phyloP scores from a whole-genome alignment of 1,140 invertebrate species.

The Andrena cerasifolii region DNA sequence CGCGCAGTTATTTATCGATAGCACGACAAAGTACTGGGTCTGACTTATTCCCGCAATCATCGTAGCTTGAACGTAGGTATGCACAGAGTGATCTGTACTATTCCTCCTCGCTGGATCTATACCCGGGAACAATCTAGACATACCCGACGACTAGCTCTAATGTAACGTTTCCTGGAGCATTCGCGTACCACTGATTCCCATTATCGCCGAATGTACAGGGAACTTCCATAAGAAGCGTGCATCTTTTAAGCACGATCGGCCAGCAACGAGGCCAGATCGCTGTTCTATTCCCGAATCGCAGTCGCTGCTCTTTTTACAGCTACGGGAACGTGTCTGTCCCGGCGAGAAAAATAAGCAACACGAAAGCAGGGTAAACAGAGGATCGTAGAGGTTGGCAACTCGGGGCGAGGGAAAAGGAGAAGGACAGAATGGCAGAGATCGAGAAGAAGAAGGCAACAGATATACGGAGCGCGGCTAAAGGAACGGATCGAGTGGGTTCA shows the following conservation, averaged over 20 bases:
- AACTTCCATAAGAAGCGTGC: constrained; percentile 29
- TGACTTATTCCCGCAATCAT: background rate
- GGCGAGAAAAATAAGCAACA: constrained; percentile 44
- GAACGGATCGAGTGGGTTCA: constrained; percentile 69
- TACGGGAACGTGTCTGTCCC: constrained; percentile 23
- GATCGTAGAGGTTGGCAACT: background rate
- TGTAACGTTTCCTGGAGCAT: background rate
- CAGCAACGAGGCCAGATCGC: background rate
- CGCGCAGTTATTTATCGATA: constrained; percentile 4
- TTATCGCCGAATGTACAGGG: constrained; percentile 27
- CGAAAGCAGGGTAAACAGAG: constrained; percentile 27
- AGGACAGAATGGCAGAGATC: background rate
- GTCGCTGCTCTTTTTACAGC: constrained; percentile 5
- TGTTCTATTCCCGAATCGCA: constrained; percentile 42
- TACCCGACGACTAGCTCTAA: no score
- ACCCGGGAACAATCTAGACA: background rate
- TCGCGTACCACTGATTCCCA: background rate
- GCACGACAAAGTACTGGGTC: no score
- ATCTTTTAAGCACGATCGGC: constrained; percentile 29
- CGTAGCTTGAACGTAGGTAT: background rate
- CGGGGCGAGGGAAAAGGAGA: background rate
- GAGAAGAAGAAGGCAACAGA: constrained; percentile 35
- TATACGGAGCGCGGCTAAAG: constrained; percentile 34
- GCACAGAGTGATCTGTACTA: constrained; percentile 2
- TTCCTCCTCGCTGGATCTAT: no score